Base-by-base conservation (phyloP, 2,113 vertebrate genomes). In the Rhombomys opimus region DNA sequence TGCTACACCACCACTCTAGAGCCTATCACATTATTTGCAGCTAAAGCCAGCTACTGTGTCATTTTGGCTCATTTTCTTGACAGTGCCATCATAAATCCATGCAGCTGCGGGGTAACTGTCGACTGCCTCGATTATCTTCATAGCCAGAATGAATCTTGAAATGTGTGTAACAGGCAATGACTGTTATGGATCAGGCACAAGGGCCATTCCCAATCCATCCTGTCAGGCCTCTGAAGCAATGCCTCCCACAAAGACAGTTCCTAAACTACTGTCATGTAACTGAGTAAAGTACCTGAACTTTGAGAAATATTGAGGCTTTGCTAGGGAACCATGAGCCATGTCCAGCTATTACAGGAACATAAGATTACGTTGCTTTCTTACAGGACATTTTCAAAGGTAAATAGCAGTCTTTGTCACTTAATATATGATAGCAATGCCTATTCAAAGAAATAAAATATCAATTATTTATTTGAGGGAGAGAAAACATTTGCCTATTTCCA, bases 21-120 rank as follows among this genome's bases (percentile, higher is more conserved):
- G 99, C 99, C 99, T 99, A 99, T 99, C 99, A 99, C 99, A 99
- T 99, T 99, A 99, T 99, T 99, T 99, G 99, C 99, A 99, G 99
- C 99, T 99, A 99, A 99, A 99, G 99, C 99, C 99, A 99, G 99
- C 99, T 99, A 99, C 99, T 99, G 99, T 99, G 99, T 99, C 99
- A 99, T 99, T 99, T 99, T 99, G 99, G 99, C 99, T 99, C 99
- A 99, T 99, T 99, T 99, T 99, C 99, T 99, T 99, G 99, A 99
- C 99, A 99, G 99, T 99, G 99, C 99, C 99, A 99, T 99, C 99
- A 99, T 99, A 99, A 99, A 99, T 99, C 99, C 99, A 99, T 99
- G 99, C 99, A 99, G 99, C 99, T 99, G 99, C 99, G 98, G 99
- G 99, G 99, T 99, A 99, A 99, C 99, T 99, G 99, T 99, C 99